A percentile compares a stretch with the other conserved stretches of the same genome.
Conservation (phyloP, 2,113 vertebrate genomes). For the Laticauda laticaudata region DNA sequence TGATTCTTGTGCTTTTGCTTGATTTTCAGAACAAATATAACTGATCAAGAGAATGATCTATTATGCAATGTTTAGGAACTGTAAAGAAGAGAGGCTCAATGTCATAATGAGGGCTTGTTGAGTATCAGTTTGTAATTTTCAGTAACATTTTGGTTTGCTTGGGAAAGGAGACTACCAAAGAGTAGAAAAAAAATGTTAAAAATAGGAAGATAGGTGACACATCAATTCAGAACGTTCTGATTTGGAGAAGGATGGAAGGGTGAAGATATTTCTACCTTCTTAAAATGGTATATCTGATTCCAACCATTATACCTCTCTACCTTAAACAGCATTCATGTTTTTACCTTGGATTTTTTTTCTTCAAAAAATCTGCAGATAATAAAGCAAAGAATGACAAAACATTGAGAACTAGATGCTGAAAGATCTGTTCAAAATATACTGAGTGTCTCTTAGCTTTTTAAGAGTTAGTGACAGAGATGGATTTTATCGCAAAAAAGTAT, state of each 20-base stretch:
- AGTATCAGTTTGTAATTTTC: neutral
- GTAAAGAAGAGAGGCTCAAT: neutral
- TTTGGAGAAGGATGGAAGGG: neutral
- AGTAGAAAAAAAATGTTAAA: neutral
- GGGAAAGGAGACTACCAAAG: neutral
- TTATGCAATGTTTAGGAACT: neutral
- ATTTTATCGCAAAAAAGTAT: constrained; percentile 14
- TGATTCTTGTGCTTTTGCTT: neutral
- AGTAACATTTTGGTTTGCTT: neutral
- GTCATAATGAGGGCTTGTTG: neutral
- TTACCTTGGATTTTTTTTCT: neutral
- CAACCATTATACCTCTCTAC: neutral
- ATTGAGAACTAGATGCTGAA: neutral
- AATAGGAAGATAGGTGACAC: neutral
- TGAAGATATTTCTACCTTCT: neutral
- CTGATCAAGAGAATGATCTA: neutral
- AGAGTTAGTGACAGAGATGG: neutral
- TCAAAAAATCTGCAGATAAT: neutral
- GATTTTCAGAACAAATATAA: neutral
- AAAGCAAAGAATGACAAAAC: neutral
- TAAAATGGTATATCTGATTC: neutral
- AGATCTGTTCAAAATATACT: neutral
- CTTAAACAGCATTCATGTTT: neutral
- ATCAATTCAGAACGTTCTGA: neutral
- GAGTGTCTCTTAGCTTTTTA: neutral